These are phyloP conservation scores for Chlorodrepanis virens DNA, from an alignment of 2,113 vertebrate species.

Conservation along the genomic window DNA sequence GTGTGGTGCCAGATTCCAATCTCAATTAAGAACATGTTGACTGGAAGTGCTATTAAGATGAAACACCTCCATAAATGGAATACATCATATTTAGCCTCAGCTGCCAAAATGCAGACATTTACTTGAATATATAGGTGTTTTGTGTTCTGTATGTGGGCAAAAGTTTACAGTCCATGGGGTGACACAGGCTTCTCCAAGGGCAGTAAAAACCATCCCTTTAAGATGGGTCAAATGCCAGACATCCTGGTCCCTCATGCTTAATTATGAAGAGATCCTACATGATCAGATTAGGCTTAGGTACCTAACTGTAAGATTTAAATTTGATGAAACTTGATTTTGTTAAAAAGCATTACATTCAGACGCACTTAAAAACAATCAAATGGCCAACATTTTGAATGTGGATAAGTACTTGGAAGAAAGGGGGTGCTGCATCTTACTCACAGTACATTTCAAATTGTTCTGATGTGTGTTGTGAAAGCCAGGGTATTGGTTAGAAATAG, in stretches of 20 bases:
- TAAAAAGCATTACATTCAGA: constrained; percentile 1
- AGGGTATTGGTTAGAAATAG: constrained; percentile 33
- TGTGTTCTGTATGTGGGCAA: background rate
- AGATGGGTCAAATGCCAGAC: background rate
- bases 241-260: background rate
- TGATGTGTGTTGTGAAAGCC: constrained; percentile 12
- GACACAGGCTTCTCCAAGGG: background rate
- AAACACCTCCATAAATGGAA: background rate
- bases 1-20: background rate
- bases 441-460: background rate
- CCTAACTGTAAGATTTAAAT: background rate
- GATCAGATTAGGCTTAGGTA: background rate
- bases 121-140: background rate
- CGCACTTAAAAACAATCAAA: background rate
- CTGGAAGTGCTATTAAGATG: background rate
- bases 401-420: background rate
- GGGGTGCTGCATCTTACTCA: background rate
- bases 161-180: background rate
- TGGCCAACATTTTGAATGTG: background rate
- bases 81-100: background rate
- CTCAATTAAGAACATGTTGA: background rate
- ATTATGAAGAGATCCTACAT: background rate
- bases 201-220: background rate
- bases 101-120: background rate
- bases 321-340: background rate